Base-by-base conservation (phyloP, 1,140 invertebrate genomes). In the Stegodyphus mimosarum region DNA sequence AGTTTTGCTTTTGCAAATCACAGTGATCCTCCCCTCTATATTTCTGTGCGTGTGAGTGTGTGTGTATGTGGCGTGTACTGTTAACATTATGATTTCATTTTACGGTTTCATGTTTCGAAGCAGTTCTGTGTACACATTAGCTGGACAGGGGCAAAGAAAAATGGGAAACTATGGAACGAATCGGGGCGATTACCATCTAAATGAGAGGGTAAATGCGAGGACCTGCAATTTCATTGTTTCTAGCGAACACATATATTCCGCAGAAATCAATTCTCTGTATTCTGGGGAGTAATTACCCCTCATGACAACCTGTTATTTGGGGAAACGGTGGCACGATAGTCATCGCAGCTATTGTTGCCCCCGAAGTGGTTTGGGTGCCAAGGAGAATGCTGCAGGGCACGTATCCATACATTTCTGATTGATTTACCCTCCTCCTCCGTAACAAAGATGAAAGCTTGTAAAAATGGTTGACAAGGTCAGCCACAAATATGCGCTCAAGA, bases 221-320 rank as follows among this genome's bases (percentile, higher is more conserved):
- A 60, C 55, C 55, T 60, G 55, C 55, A 60, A 60, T 60, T 60
- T 60, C 55, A 60, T 60, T 60, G 55, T 60, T 60, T 60, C 55
- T 60, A 4, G 55, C 55, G 55, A 60, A 15, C 55, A 15, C 55
- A 60, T 9, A 60, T 60, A 60, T 60, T 60, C 55, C 9, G 9
- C 15, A 9, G 55, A 60, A 60, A 60, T 60, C 55, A 60, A 60
- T 60, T 60, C 55, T 60, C 55, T 15, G 55, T 15, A 11, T 60
- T 60, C 55, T 60, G 55, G 55, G 55, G 55, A 60, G 55, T 60
- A 60, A 60, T 60, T 60, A 60, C 55, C 55, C 15, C 55, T 60
- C 15, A 11, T 60, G 55, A 60, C 55, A 60, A 60, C 55, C 55
- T 60, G 55, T 60, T 60, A 60, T 60, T 60, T 60, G 55, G 55